phyloP scores from a whole-genome alignment of 2,797 vertebrate species.

The Tragopan temminckii region DNA sequence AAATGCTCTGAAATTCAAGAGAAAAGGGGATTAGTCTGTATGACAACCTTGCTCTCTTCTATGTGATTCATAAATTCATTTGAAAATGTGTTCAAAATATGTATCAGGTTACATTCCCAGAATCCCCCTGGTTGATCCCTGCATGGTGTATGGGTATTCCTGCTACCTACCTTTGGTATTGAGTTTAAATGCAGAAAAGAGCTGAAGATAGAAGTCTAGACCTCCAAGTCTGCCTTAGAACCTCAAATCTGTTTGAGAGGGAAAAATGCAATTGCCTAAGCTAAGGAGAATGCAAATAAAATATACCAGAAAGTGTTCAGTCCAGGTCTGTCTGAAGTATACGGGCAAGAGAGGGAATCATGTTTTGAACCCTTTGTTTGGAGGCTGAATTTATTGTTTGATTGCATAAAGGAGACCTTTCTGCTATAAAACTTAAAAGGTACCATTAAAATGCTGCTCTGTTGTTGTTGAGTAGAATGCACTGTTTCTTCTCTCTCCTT shows the following conservation, averaged over 20 bases:
- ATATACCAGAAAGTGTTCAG: neutral
- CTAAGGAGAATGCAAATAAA: neutral
- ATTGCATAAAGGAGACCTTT: neutral
- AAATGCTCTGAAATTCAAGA: neutral
- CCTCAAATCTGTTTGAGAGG: accelerated
- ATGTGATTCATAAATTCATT: neutral
- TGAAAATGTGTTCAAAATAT: neutral
- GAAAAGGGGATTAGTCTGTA: neutral
- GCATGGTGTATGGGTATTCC: accelerated
- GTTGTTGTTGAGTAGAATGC: neutral
- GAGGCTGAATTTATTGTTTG: neutral
- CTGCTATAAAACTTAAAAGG: neutral
- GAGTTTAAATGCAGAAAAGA: accelerated
- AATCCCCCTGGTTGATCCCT: neutral
- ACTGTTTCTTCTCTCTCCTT: neutral
- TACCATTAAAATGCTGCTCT: neutral
- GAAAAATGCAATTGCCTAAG: neutral
- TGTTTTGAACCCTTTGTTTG: neutral
- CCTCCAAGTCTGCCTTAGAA: neutral
- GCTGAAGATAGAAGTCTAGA: neutral
- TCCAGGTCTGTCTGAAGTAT: neutral
- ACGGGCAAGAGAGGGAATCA: neutral
- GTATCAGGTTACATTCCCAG: accelerated
- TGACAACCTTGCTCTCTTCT: neutral
- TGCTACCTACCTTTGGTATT: neutral